Base-by-base conservation (phyloP, 2,113 vertebrate genomes). In the Lepus americanus region DNA sequence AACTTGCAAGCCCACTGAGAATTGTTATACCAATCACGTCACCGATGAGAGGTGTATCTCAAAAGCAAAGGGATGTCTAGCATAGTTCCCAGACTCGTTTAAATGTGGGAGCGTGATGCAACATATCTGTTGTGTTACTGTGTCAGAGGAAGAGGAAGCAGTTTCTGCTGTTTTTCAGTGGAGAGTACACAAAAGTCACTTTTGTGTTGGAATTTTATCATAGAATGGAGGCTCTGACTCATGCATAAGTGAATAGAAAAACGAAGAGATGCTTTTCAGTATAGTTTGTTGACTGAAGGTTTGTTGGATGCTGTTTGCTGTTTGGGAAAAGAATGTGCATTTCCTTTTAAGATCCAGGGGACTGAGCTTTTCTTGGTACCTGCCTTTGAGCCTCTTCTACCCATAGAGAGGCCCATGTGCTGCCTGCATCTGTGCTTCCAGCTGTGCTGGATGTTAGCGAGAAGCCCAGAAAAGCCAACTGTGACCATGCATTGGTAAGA, bases 171-270 rank as follows among this genome's bases (percentile, higher is more conserved):
- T 70, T 79, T 70, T n/a, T 70, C 84, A 70, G 14, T 66, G 55
- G 1, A 55, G 39, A 20, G 29, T 81, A 31, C 10, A 13, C 11
- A 73, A 23, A 20, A 86, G 13, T 81, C 44, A 20, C 10, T 17
- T 84, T 69, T 73, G 20, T 72, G 61, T 84, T 79, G 78, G 61
- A 39, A 87, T 63, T 81, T 90, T 77, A 55, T 70, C 5, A 49
- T 74, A 10, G 55, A 64, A 29, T 44, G 0, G 64, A 66, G 12
- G 73, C 5, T 1, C 5, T 83, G 70, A 87, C 4, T 82, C 51
- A 79, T 89, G 89, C 70, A 59, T 25, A 39, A 89, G 27, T 29
- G 25, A 44, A 59, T 11, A 77, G 55, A 51, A 91, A 88, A 73
- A 1, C 6, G 0, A 67, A 39, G 4, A 36, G 3, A 23, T 44